phyloP scores from a whole-genome alignment of 2,888 invertebrate species.

The Drosophila merina region DNA sequence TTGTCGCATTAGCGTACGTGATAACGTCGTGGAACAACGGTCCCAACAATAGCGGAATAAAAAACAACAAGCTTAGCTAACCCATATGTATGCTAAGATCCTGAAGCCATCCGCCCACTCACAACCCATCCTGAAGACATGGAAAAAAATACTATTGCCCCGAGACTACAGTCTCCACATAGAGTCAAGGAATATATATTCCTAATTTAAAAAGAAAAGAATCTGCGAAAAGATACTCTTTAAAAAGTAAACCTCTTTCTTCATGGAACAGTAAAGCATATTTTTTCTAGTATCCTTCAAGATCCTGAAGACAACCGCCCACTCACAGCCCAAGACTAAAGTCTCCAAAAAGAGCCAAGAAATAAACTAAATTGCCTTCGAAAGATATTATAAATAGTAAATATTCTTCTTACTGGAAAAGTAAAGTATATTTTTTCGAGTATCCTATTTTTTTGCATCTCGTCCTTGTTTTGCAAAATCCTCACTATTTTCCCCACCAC shows the following conservation, averaged over 20 bases:
- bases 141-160: not conserved
- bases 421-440: not conserved
- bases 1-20: slow-evolving; percentile 80
- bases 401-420: not conserved
- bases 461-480: slow-evolving; percentile 19
- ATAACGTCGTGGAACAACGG: slow-evolving; percentile 54
- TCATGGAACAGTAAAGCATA: too few species aligned
- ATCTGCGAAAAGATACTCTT: too few species aligned
- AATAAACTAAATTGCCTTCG: too few species aligned
- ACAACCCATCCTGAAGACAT: not conserved
- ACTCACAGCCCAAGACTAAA: too few species aligned
- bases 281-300: too few species aligned
- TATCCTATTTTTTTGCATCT: slow-evolving; percentile 18
- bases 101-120: not conserved
- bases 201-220: too few species aligned
- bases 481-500: slow-evolving; percentile 18
- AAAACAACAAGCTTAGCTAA: slow-evolving; percentile 30
- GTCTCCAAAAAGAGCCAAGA: too few species aligned
- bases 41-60: slow-evolving; percentile 15
- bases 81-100: slow-evolving; percentile 29
- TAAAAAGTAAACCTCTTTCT: too few species aligned
- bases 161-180: not conserved
- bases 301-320: too few species aligned
- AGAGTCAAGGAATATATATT: not conserved
- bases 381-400: not conserved